Evolutionary conservation across 2,113 vertebrate genomes (phyloP), one percentile per base, ranked within the genome.

Genomic region (Platysternon megacephalum): DNA sequence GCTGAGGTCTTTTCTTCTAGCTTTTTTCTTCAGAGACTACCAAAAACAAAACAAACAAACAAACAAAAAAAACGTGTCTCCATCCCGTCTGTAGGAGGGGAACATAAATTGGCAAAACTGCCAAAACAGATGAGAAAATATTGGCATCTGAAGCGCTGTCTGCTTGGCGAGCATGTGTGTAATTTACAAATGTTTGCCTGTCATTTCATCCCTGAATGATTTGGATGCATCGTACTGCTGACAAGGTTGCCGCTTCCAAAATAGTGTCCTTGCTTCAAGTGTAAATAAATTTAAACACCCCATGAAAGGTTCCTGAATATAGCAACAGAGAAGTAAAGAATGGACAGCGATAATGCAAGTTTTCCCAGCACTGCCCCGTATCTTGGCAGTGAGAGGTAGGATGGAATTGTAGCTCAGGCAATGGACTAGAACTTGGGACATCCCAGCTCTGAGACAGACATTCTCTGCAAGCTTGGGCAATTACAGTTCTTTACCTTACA

Each of bases 161-260:
- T 95, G 93, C 92, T 91, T 92, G 93, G 94, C 91, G 86, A 53
- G 87, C 79, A 7, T 2, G 35, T 22, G 26, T 79, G 68, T 91
- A 93, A 95, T 97, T 93, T 96, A 97, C 85, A 95, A 97, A 95
- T 95, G 93, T 95, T 97, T 97, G 94, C 76, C 87, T 82, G 56
- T 93, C 91, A 97, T 96, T 86, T 85, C 21, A 48, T 81, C 55
- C 76, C 91, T 94, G 94, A 35, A 95, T 95, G 89, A 76, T 44
- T n/a, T 48, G 80, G 76, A 65, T 58, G 84, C 65, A 79, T 86
- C 80, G 89, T 26, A 6, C 28, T 42, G 22, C 39, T 4, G 49
- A 96, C 72, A 84, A 80, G 92, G 84, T 10, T 68, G 46, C 32
- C 21, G 8, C 89, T 91, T 79, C 1, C 39, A 88, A 88, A 95